Base-by-base conservation (phyloP, 2,797 vertebrate genomes). In the Sebastes diploproa region DNA sequence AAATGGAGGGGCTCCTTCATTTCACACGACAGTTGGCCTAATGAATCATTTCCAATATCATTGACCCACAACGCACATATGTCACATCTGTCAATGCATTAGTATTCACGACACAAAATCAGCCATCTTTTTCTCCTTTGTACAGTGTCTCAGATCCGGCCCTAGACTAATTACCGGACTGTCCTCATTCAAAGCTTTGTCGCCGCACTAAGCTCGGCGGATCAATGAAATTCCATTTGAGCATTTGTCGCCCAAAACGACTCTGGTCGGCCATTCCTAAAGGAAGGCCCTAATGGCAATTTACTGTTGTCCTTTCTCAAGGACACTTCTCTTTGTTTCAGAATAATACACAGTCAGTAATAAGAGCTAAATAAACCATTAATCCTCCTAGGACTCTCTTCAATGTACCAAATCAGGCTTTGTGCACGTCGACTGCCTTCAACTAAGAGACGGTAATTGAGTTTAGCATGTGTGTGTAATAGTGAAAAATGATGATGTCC, bases 181-280 rank as follows among this genome's bases (percentile, higher is more conserved):
- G 78, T 85, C 80, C 60, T 90, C 75, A 74, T 84, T 81, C 80
- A 81, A 87, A 85, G 83, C 82, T 87, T 76, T 88, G 81, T 87
- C 88, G 78, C 79, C 27, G 25, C 72, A 66, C 78, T 82, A 78
- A 84, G 82, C 72, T 92, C 72, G 82, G 77, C 13, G 79, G 88
- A 95, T 94, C 91, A 91, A 92, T 94, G 80, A 71, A 88, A 66
- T 81, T 92, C 88, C 79, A 87, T 90, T 89, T 90, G 77, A 87
- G 84, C 82, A 80, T 93, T 83, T 89, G 87, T 89, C 88, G 77
- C 82, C 83, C 76, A 83, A 79, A 85, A 88, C 42, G 7, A 81
- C 77, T 86, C 55, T 70, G 38, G 46, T 75, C 56, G 23, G 77
- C 74, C 73, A 59, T 63, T 86, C 67, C 75, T 78, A 58, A 89